Evolutionary conservation across 2,888 invertebrate species (phyloP).

Genomic region (Julus scanicus): DNA sequence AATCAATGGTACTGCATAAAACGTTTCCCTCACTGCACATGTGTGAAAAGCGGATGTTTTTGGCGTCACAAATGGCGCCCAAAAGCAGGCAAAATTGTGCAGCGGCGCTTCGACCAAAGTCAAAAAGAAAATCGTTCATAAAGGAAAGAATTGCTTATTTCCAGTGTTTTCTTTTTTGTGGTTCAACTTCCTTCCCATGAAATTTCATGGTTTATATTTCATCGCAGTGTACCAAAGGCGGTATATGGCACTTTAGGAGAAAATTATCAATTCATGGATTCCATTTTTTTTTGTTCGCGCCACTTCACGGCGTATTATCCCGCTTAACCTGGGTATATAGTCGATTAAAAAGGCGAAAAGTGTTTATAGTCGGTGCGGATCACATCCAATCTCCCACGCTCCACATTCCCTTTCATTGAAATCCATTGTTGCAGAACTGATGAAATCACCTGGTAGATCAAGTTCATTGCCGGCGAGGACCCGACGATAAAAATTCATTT

Average conservation of each 20-base stretch:
- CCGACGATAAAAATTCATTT: not conserved
- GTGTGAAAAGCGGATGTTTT: not conserved
- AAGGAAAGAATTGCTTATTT: conserved; percentile 1
- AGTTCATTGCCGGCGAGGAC: not conserved
- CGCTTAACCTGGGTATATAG: not conserved
- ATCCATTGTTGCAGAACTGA: conserved; percentile 4
- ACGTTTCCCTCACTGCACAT: no score
- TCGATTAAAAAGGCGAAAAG: conserved; percentile 33
- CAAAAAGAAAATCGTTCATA: conserved; percentile 3
- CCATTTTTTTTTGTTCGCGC: not conserved
- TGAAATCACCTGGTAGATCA: conserved; percentile 33
- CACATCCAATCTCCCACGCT: conserved; percentile 13
- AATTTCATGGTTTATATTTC: conserved; percentile 22
- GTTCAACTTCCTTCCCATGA: conserved; percentile 22
- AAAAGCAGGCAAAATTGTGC: not conserved
- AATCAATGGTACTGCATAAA: no score
- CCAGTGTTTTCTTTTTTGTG: not conserved
- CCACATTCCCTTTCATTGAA: conserved; percentile 33
- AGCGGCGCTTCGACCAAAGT: conserved; percentile 15
- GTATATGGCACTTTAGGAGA: not conserved
- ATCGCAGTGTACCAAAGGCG: not conserved
- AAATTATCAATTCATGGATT: conserved; percentile 30
- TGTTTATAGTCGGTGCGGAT: conserved; percentile 8
- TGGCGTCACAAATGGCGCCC: not conserved
- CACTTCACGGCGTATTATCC: conserved; percentile 4